phyloP scores from a whole-genome alignment of 1,140 invertebrate species.

The Drosophila prosaltans region DNA sequence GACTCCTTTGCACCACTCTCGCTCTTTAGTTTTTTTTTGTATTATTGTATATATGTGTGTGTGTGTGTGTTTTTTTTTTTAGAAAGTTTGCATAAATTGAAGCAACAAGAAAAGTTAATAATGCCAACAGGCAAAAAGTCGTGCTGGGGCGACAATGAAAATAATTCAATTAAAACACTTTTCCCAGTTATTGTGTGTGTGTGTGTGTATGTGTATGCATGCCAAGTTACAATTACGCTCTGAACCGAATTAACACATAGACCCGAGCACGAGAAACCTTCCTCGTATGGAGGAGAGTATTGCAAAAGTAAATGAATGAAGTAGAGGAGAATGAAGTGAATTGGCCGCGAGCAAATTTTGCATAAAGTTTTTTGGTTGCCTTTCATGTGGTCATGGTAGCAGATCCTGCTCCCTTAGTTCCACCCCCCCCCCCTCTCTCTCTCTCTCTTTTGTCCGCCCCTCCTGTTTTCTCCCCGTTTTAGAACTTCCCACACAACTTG shows the following conservation, averaged over 20 bases:
- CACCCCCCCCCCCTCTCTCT: too few relatives aligned
- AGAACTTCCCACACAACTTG: neutral
- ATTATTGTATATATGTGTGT: too few relatives aligned
- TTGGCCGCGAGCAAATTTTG: constrained; percentile 57
- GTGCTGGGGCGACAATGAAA: constrained; percentile 74
- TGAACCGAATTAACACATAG: constrained; percentile 78
- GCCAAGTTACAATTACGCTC: constrained; percentile 77
- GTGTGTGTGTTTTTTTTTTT: constrained; percentile 40
- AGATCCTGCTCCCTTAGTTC: neutral
- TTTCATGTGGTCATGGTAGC: constrained; percentile 61
- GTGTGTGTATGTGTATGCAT: constrained; percentile 41
- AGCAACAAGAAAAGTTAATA: constrained; percentile 78
- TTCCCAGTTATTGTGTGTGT: constrained; percentile 59
- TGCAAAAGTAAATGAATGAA: constrained; percentile 1
- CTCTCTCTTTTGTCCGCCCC: neutral
- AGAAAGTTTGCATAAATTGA: constrained; percentile 78
- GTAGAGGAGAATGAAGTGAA: constrained; percentile 1
- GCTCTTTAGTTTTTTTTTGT: constrained; percentile 17
- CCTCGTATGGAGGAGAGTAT: neutral
- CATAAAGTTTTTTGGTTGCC: constrained; percentile 57
- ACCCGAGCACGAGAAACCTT: constrained; percentile 20
- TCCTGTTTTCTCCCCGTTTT: too few relatives aligned
- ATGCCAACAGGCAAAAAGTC: constrained; percentile 58
- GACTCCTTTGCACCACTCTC: constrained; percentile 4
- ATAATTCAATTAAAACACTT: constrained; percentile 83